These are phyloP conservation scores for Leptinotarsa peninsularis DNA, from an alignment of 2,888 invertebrate genomes.

Conservation along the genomic window DNA sequence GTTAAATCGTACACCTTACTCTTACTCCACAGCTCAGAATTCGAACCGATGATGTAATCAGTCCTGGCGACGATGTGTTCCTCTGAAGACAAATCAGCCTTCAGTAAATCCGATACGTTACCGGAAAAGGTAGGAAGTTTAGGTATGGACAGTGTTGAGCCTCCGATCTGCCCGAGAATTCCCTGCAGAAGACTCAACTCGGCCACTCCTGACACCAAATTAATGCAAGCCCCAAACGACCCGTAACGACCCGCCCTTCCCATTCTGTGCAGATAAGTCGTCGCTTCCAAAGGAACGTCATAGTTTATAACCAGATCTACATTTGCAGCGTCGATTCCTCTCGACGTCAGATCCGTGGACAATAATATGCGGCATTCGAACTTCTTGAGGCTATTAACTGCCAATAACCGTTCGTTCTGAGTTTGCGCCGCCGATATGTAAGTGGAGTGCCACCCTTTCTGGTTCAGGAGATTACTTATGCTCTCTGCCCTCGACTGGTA, in stretches of 20 bases:
- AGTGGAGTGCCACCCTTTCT: slow-evolving; percentile 81
- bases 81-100: slow-evolving; percentile 51
- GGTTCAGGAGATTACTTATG: slow-evolving; percentile 77
- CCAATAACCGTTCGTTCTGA: slow-evolving; percentile 81
- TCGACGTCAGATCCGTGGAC: slow-evolving; percentile 90
- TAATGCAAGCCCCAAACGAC: slow-evolving; percentile 83
- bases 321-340: slow-evolving; percentile 95
- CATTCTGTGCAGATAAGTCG: slow-evolving; percentile 93
- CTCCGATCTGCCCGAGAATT: slow-evolving; percentile 72
- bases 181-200: slow-evolving; percentile 73
- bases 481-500: slow-evolving; percentile 87
- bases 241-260: slow-evolving; percentile 97
- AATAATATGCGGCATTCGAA: slow-evolving; percentile 88
- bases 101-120: slow-evolving; percentile 56
- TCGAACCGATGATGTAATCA: slow-evolving; percentile 23
- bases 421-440: slow-evolving; percentile 84
- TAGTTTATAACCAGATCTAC: slow-evolving; percentile 94
- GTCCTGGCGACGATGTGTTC: slow-evolving; percentile 54
- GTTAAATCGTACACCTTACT: slow-evolving; percentile 44
- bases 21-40: slow-evolving; percentile 25
- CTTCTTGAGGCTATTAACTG: slow-evolving; percentile 81
- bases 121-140: slow-evolving; percentile 64
- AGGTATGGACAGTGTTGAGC: slow-evolving; percentile 67
- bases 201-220: slow-evolving; percentile 75
- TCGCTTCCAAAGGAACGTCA: slow-evolving; percentile 83